phyloP scores from a whole-genome alignment of 2,888 invertebrate species.

The Patella ulyssiponensis region DNA sequence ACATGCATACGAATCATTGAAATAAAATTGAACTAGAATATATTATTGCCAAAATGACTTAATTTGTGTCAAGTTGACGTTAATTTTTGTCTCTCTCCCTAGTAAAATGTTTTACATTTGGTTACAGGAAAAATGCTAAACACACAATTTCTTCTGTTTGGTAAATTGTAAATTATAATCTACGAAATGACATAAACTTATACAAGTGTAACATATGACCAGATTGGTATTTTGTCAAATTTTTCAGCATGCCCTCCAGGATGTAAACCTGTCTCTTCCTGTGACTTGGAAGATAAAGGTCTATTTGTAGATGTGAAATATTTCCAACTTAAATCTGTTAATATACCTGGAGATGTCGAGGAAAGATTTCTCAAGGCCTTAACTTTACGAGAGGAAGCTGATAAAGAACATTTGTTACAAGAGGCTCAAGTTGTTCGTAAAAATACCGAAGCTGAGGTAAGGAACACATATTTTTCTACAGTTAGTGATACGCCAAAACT shows the following conservation, averaged over 20 bases:
- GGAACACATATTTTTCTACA: background rate
- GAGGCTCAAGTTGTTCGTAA: constrained; percentile 58
- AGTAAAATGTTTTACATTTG: too few relatives aligned
- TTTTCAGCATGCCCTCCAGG: constrained; percentile 46
- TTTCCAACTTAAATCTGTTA: constrained; percentile 55
- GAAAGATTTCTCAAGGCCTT: constrained; percentile 54
- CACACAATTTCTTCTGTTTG: too few relatives aligned
- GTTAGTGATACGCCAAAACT: background rate
- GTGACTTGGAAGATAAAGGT: constrained; percentile 47
- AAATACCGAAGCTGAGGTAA: constrained; percentile 54
- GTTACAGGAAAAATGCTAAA: too few relatives aligned
- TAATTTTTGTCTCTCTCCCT: too few relatives aligned
- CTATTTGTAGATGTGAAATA: constrained; percentile 56
- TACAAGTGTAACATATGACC: too few relatives aligned
- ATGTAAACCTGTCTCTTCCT: constrained; percentile 42
- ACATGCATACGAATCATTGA: too few relatives aligned
- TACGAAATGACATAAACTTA: too few relatives aligned
- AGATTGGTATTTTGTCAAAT: background rate
- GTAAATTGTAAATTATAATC: too few relatives aligned
- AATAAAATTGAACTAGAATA: too few relatives aligned
- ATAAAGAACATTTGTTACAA: constrained; percentile 54
- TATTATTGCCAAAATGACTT: too few relatives aligned
- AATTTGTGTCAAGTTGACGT: too few relatives aligned
- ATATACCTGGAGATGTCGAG: constrained; percentile 54
- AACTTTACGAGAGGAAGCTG: constrained; percentile 53